Conservation (phyloP, 2,888 invertebrate genomes). For the Ligdia adustata region DNA sequence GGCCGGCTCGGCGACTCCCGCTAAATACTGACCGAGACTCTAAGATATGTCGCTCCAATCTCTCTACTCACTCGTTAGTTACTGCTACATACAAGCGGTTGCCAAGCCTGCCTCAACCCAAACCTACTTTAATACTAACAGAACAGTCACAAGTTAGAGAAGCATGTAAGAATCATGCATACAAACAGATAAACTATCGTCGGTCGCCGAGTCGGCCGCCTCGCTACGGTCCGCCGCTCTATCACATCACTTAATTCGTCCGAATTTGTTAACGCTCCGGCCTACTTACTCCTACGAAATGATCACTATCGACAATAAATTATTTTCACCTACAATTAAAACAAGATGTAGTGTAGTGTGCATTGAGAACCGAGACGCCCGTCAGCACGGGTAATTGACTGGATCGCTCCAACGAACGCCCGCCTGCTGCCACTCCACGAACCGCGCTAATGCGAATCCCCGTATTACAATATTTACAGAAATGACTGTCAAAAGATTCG, state of each 20-base stretch:
- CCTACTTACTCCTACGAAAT: conserved; percentile 82
- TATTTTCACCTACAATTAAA: conserved; percentile 80
- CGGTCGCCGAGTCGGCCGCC: conserved; percentile 57
- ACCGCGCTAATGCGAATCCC: conserved; percentile 72
- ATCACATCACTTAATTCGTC: conserved; percentile 80
- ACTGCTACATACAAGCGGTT: conserved; percentile 62
- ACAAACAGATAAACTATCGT: conserved; percentile 36
- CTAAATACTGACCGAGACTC: conserved; percentile 39
- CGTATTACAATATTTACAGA: conserved; percentile 80
- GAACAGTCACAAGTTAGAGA: conserved; percentile 41
- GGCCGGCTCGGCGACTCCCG: conserved; percentile 59
- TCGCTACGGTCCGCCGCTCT: conserved; percentile 63
- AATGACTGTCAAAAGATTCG: conserved; percentile 57
- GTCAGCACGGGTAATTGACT: conserved; percentile 78
- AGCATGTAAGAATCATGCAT: conserved; percentile 60
- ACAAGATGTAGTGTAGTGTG: conserved; percentile 75
- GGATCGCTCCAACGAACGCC: conserved; percentile 62
- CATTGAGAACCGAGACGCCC: conserved; percentile 61
- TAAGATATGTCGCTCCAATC: conserved; percentile 75
- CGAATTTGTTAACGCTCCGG: conserved; percentile 80
- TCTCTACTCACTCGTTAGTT: conserved; percentile 54
- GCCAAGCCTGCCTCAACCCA: conserved; percentile 51
- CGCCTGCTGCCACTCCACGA: conserved; percentile 57
- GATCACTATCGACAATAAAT: conserved; percentile 82
- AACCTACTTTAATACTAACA: conserved; percentile 57